phyloP scores from a whole-genome alignment of 2,888 invertebrate species.

The Furcula furcula region DNA sequence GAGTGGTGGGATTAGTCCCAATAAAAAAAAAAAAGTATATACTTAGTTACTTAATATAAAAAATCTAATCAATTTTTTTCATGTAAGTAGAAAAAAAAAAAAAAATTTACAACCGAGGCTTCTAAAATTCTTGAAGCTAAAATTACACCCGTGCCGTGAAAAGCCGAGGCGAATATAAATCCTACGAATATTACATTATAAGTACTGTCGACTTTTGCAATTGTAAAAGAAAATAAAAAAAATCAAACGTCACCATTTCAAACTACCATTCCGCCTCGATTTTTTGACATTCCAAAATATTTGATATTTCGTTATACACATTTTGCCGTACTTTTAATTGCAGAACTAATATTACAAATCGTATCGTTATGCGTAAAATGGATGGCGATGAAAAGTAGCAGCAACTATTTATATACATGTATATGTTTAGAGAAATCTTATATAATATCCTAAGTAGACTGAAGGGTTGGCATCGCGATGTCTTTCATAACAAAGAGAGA shows the following conservation, averaged over 20 bases:
- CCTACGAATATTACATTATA: no score
- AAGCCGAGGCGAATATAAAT: no score
- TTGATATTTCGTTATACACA: slow-evolving; percentile 64
- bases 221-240: not conserved
- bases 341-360: slow-evolving; percentile 51
- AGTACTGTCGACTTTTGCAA: not conserved
- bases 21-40: no score
- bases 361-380: slow-evolving; percentile 61
- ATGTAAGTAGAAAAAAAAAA: no score
- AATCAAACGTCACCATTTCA: slow-evolving; percentile 56
- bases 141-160: no score
- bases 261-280: slow-evolving; percentile 58
- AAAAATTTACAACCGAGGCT: no score
- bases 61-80: no score
- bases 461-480: slow-evolving; percentile 47
- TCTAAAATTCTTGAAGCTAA: no score
- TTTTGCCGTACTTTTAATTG: slow-evolving; percentile 50
- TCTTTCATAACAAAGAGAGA: slow-evolving; percentile 77
- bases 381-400: slow-evolving; percentile 61
- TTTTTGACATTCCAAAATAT: slow-evolving; percentile 68
- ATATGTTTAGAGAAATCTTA: slow-evolving; percentile 48
- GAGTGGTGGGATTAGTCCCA: no score
- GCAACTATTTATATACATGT: slow-evolving; percentile 44
- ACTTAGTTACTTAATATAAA: no score
- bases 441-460: slow-evolving; percentile 43